Evolutionary conservation across 2,888 invertebrate genomes (phyloP).

Genomic region (Trypoxylon attenuatum): DNA sequence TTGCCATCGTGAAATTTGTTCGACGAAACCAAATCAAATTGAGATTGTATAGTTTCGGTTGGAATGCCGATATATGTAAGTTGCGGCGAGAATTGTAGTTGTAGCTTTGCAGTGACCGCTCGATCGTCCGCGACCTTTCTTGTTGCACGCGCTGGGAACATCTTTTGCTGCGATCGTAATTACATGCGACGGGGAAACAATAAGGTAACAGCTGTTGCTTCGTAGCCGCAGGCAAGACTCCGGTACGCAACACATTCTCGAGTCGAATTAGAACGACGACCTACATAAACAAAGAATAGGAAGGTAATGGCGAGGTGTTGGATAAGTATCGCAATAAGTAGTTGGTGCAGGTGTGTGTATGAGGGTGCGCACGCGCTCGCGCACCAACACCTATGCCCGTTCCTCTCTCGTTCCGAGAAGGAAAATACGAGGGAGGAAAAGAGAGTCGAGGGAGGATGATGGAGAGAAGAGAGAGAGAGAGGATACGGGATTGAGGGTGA

Average conservation of each 20-base stretch:
- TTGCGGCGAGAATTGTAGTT: too few relatives aligned
- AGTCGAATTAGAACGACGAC: slow-evolving; percentile 55
- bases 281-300: slow-evolving; percentile 54
- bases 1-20: too few relatives aligned
- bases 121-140: neutral
- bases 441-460: too few relatives aligned
- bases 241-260: slow-evolving; percentile 28
- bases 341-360: slow-evolving; percentile 22
- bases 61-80: too few relatives aligned
- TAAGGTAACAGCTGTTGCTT: slow-evolving; percentile 63
- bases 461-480: too few relatives aligned
- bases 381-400: slow-evolving; percentile 13
- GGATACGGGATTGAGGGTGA: too few relatives aligned
- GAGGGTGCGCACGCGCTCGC: slow-evolving; percentile 24
- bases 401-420: too few relatives aligned
- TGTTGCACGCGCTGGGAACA: neutral
- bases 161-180: slow-evolving; percentile 27
- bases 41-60: too few relatives aligned
- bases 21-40: too few relatives aligned
- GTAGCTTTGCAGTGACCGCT: neutral
- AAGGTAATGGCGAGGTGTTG: slow-evolving; percentile 47
- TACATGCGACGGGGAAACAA: slow-evolving; percentile 55
- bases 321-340: slow-evolving; percentile 46
- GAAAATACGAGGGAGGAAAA: too few relatives aligned
- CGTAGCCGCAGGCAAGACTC: slow-evolving; percentile 34